Conservation (phyloP, 2,113 vertebrate species). For the Rhineura floridana region DNA sequence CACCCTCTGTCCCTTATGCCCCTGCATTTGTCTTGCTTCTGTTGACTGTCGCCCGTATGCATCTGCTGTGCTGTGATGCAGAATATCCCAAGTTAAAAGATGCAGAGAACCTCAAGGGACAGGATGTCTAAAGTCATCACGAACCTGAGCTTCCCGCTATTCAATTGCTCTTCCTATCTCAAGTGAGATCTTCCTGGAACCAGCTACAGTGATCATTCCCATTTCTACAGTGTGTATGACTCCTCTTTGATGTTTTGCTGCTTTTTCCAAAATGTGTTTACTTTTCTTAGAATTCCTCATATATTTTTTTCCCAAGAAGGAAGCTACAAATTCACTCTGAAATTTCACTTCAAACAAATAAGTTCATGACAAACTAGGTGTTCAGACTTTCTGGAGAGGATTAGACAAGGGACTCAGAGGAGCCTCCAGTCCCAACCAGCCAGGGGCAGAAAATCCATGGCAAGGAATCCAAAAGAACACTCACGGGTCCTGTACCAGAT, state of each 20-base stretch:
- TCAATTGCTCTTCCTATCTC: not conserved
- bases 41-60: not conserved
- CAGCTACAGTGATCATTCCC: not conserved
- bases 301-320: not conserved
- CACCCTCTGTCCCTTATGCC: not conserved
- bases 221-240: not conserved
- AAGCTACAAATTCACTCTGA: not conserved
- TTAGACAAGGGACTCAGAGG: not conserved
- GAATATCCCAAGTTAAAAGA: not conserved
- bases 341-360: not conserved
- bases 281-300: not conserved
- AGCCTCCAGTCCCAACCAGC: too few species aligned
- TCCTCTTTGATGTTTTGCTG: not conserved
- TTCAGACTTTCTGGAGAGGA: not conserved
- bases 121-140: not conserved
- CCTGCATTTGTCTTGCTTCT: not conserved
- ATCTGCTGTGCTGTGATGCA: not conserved
- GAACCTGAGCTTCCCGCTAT: not conserved
- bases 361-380: not conserved
- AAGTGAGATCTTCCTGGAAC: not conserved
- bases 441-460: not conserved
- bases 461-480: not conserved
- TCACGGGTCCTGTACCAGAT: not conserved
- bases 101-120: not conserved
- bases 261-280: not conserved